Percentiles rank a stretch among this genome's conserved stretches.
phyloP scores from a whole-genome alignment of 2,888 invertebrate genomes.

The Epsilonema sp. region DNA sequence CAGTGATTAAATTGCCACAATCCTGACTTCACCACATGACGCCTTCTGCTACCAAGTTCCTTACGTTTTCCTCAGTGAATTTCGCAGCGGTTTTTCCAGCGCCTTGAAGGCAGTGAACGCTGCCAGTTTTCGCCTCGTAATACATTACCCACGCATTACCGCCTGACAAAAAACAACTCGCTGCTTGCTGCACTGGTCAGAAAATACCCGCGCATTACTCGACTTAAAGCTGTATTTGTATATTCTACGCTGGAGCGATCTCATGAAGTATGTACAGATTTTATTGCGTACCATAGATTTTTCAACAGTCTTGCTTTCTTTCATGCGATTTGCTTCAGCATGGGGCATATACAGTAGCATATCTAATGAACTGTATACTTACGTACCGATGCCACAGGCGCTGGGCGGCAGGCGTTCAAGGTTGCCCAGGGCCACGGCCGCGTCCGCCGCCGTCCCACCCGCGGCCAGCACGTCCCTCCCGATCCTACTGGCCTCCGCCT shows the following conservation, averaged over 20 bases:
- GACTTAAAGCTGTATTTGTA: too few relatives aligned
- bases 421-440: slow-evolving; percentile 2
- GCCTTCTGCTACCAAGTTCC: too few relatives aligned
- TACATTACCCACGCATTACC: slow-evolving; percentile 5
- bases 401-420: slow-evolving; percentile 3
- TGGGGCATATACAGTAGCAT: too few relatives aligned
- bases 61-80: background rate
- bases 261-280: too few relatives aligned
- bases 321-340: background rate
- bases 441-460: slow-evolving; percentile 4
- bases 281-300: too few relatives aligned
- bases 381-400: slow-evolving; percentile 2
- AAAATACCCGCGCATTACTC: too few relatives aligned
- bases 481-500: background rate
- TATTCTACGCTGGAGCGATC: too few relatives aligned
- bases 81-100: background rate
- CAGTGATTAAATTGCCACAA: too few relatives aligned
- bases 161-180: too few relatives aligned
- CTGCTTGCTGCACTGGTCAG: too few relatives aligned
- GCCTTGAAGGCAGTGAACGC: slow-evolving; percentile 4
- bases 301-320: background rate
- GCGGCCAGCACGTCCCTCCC: background rate
- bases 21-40: too few relatives aligned
- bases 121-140: background rate
- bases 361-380: too few relatives aligned